phyloP scores from a whole-genome alignment of 2,113 vertebrate species.

The Cyanocitta stelleri region DNA sequence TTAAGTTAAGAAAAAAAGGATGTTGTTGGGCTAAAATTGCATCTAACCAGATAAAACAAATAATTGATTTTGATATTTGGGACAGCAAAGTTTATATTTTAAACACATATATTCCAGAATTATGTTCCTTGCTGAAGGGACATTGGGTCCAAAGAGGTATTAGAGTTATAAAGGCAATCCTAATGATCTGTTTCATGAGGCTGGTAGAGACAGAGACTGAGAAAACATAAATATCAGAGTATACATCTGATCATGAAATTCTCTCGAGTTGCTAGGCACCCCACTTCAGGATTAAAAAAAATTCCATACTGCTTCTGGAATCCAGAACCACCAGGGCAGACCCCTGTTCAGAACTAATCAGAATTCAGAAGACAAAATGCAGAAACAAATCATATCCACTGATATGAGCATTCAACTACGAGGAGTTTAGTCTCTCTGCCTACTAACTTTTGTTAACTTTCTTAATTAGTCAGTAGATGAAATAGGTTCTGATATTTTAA shows the following conservation, averaged over 20 bases:
- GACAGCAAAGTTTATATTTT: neutral
- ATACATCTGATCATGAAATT: neutral
- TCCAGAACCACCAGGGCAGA: neutral
- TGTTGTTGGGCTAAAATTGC: neutral
- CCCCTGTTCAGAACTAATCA: neutral
- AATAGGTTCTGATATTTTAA: neutral
- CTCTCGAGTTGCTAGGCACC: neutral
- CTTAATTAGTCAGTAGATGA: neutral
- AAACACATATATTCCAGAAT: neutral
- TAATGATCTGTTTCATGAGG: neutral
- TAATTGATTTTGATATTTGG: neutral
- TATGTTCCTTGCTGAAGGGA: neutral
- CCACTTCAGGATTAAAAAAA: neutral
- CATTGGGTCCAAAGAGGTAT: neutral
- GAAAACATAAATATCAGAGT: neutral
- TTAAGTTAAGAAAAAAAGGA: neutral
- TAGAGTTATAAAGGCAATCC: neutral
- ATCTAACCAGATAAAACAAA: neutral
- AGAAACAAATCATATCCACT: neutral
- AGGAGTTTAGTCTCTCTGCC: neutral
- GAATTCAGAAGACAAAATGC: neutral
- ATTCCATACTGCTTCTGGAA: neutral
- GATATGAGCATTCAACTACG: neutral
- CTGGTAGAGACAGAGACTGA: neutral
- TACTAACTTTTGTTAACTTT: neutral